Conservation (phyloP, 2,797 vertebrate genomes). For the Sebastes umbrosus region DNA sequence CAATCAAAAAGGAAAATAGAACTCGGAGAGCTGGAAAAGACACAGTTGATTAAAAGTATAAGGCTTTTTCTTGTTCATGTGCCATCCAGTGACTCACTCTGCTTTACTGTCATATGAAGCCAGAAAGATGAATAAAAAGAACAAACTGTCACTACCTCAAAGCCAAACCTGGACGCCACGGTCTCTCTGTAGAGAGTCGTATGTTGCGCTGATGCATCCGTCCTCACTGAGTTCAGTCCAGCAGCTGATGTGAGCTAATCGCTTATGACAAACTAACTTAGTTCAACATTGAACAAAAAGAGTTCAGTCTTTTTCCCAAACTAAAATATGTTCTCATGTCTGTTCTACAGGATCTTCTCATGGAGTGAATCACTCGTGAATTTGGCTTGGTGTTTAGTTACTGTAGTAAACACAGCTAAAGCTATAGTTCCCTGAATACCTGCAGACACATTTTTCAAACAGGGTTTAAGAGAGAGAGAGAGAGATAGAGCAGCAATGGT, state of each 20-base stretch:
- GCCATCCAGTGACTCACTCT: not conserved
- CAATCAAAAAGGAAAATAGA: constrained; percentile 16
- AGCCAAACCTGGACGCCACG: not conserved
- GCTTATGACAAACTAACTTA: not conserved
- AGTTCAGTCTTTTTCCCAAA: not conserved
- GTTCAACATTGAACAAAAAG: not conserved
- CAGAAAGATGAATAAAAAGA: constrained; percentile 37
- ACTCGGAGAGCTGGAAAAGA: constrained; percentile 15
- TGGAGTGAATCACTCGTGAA: accelerated
- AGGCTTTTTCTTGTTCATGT: not conserved
- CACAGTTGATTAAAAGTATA: constrained; percentile 15
- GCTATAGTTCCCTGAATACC: too few relatives aligned
- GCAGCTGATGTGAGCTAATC: not conserved
- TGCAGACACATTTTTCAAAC: too few relatives aligned
- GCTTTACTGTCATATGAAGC: not conserved
- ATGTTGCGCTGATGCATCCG: not conserved
- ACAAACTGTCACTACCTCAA: constrained; percentile 10
- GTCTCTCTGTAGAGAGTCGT: not conserved
- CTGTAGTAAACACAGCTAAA: too few relatives aligned
- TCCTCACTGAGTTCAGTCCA: not conserved
- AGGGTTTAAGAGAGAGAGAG: too few relatives aligned
- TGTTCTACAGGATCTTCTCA: not conserved
- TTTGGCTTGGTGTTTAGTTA: not conserved
- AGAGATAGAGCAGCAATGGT: too few relatives aligned
- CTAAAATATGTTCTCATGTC: not conserved